phyloP scores from a whole-genome alignment of 2,888 invertebrate species.

The Epirrhoe alternata region DNA sequence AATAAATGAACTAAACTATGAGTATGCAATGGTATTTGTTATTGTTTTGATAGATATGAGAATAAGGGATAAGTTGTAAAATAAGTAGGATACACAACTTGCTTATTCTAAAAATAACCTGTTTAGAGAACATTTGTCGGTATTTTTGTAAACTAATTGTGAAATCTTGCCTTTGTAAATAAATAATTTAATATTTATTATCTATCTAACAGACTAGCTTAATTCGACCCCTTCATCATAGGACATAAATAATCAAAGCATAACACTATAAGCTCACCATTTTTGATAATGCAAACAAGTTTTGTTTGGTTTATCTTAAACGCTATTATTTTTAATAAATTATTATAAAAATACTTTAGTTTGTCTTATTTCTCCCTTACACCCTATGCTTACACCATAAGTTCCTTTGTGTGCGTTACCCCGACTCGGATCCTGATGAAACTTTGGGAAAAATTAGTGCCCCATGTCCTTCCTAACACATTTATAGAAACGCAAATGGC shows the following conservation, averaged over 20 bases:
- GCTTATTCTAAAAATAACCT: background rate
- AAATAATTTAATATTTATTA: background rate
- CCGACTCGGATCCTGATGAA: too few species aligned
- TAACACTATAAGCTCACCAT: slow-evolving; percentile 15
- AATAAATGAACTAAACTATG: too few species aligned
- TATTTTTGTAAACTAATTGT: background rate
- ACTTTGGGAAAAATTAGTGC: too few species aligned
- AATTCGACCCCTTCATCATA: slow-evolving; percentile 11
- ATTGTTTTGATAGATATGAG: too few species aligned
- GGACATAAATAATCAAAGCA: background rate
- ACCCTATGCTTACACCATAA: too few species aligned
- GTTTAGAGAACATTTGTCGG: background rate
- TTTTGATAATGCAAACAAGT: slow-evolving; percentile 10
- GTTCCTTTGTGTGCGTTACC: too few species aligned
- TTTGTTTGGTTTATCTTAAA: background rate
- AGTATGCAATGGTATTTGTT: too few species aligned
- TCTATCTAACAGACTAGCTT: background rate
- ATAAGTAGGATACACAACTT: background rate
- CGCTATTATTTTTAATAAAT: slow-evolving; percentile 5
- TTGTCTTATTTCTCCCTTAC: background rate
- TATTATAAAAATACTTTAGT: slow-evolving; percentile 1
- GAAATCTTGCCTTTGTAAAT: slow-evolving; percentile 27
- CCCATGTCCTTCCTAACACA: too few species aligned
- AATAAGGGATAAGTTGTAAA: too few species aligned
- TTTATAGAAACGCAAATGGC: too few species aligned